Percentiles rank a stretch among this genome's conserved stretches.
phyloP scores from a whole-genome alignment of 1,140 invertebrate genomes.

The Megathymus violae region DNA sequence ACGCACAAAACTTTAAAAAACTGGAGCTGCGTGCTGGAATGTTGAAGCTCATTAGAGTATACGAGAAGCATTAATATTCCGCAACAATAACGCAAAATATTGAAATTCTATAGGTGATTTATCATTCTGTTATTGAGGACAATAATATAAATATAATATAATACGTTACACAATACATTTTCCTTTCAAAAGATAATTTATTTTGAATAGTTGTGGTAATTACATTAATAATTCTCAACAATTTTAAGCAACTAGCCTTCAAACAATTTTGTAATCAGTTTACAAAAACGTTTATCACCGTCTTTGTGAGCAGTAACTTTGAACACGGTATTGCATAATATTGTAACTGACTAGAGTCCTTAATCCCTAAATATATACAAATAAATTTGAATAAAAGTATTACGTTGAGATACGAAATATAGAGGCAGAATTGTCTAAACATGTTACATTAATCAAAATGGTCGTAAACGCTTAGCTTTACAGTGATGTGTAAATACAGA shows the following conservation, averaged over 20 bases:
- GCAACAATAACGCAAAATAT: too few relatives aligned
- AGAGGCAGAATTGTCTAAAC: conserved; percentile 12
- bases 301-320: neutral
- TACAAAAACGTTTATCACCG: neutral
- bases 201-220: too few relatives aligned
- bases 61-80: too few relatives aligned
- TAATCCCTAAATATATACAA: neutral
- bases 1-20: too few relatives aligned
- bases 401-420: conserved; percentile 10
- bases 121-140: too few relatives aligned
- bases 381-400: conserved; percentile 6
- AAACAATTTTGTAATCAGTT: neutral
- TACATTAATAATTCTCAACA: too few relatives aligned
- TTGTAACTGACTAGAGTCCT: neutral
- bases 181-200: too few relatives aligned
- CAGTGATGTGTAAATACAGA: conserved; percentile 4
- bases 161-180: too few relatives aligned
- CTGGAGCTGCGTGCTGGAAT: too few relatives aligned
- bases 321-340: neutral
- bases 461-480: conserved; percentile 14
- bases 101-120: too few relatives aligned
- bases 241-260: neutral
- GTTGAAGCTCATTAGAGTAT: too few relatives aligned
- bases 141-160: too few relatives aligned
- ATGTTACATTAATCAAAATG: conserved; percentile 19